Percentiles rank a stretch among this genome's conserved stretches.
Evolutionary conservation across 2,797 vertebrate genomes (phyloP).

Genomic region (Phylloscopus collybita): DNA sequence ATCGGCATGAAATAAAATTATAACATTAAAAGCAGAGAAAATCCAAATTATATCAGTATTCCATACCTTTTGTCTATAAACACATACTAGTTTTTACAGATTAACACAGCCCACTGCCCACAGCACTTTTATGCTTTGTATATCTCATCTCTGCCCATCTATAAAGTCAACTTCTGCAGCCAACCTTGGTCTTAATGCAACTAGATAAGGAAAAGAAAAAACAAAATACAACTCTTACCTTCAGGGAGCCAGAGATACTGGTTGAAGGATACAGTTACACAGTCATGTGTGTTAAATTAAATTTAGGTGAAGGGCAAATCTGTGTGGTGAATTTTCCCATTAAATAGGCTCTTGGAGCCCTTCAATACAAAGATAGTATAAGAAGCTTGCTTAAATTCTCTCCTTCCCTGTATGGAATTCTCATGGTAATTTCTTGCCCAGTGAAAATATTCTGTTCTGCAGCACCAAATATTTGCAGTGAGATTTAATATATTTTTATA

Average conservation of each 20-base stretch:
- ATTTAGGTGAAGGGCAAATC: slow-evolving; percentile 4
- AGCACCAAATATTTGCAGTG: slow-evolving; percentile 24
- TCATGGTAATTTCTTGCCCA: background rate
- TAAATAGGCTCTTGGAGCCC: background rate
- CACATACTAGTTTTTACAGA: background rate
- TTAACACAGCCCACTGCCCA: background rate
- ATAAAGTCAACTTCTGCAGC: background rate
- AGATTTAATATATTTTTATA: slow-evolving; percentile 12
- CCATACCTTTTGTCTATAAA: background rate
- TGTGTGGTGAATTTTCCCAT: slow-evolving; percentile 13
- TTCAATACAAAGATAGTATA: background rate
- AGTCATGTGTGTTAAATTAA: background rate
- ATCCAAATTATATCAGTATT: background rate
- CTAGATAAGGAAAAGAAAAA: background rate
- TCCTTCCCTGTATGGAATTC: slow-evolving; percentile 8
- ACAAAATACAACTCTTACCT: background rate
- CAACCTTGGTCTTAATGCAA: background rate
- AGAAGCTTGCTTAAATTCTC: slow-evolving; percentile 13
- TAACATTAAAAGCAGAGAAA: background rate
- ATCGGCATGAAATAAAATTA: background rate
- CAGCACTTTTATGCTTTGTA: background rate
- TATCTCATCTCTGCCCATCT: background rate
- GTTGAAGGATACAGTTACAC: background rate
- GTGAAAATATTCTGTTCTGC: slow-evolving; percentile 5
- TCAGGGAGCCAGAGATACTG: background rate